Base-by-base conservation (phyloP, 2,888 invertebrate species). In the Oxycera nigricornis region DNA sequence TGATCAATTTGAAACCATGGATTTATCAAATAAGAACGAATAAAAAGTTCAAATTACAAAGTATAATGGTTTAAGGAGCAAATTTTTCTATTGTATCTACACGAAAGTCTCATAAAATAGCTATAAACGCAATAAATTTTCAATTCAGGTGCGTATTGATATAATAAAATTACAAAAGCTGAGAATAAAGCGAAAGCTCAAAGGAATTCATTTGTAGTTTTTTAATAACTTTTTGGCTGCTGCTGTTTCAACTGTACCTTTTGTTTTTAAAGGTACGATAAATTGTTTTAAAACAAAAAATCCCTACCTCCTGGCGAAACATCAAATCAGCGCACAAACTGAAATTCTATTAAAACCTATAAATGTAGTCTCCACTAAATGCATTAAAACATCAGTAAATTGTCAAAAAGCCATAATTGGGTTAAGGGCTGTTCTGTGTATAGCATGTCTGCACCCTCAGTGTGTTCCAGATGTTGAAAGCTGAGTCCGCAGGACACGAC, bases 351-450 rank as follows among this genome's bases (percentile, higher is more conserved):
- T 70, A 55, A 52, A 70, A 70, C 55, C 50, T 50, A 75, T 77
- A 76, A 77, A 77, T 74, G 77, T 76, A 35, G 70, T 70, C 52
- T 22, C 39, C 65, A 41, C 77, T 78, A 79, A 78, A 78, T 77
- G 77, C 77, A 78, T 78, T 77, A 79, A 79, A 78, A 78, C 77
- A 79, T 77, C 78, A 78, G 76, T 75, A 79, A 78, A 77, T 78
- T 77, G 77, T 78, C 79, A 79, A 78, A 78, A 79, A 79, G 78
- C 77, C 76, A 76, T 79, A 78, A 79, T 79, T 79, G 77, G 78
- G 74, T 79, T 79, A 79, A 74, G 78, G 73, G 75, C 76, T 76
- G 75, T 74, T 72, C 72, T 55, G 35, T 57, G 57, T 30, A 72
- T 57, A 35, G 17, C 20, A 68, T 50, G 17, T 50, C 14, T 65